Conservation (phyloP, 2,888 invertebrate genomes). For the Blera fallax region DNA sequence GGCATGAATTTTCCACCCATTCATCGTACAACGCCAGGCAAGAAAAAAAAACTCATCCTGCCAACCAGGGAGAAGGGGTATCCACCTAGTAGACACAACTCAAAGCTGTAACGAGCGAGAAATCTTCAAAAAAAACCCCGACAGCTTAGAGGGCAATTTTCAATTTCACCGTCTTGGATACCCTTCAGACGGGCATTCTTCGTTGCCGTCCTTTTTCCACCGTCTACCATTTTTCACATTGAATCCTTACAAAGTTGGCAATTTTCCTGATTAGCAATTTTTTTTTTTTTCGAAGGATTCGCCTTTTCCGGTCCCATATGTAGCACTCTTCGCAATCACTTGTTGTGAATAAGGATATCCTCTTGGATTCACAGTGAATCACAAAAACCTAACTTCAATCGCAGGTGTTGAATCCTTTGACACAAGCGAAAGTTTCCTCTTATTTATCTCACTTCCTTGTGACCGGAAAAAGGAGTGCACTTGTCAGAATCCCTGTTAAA, state of each 20-base stretch:
- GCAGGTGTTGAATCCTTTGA: constrained; percentile 60
- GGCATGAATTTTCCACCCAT: constrained; percentile 39
- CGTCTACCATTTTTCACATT: constrained; percentile 27
- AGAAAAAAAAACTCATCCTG: background rate
- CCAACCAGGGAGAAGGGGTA: background rate
- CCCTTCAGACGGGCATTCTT: background rate
- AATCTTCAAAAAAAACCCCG: background rate
- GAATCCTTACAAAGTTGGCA: constrained; percentile 62
- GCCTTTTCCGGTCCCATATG: constrained; percentile 27
- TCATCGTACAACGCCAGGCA: background rate
- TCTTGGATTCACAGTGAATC: constrained; percentile 21
- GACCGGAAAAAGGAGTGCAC: constrained; percentile 42
- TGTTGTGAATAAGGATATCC: constrained; percentile 42
- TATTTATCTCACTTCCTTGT: constrained; percentile 30
- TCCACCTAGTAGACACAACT: constrained; percentile 20
- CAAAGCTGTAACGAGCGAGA: constrained; percentile 45
- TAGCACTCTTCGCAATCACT: constrained; percentile 1
- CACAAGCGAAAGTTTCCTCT: background rate
- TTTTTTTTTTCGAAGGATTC: background rate
- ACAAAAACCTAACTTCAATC: constrained; percentile 46
- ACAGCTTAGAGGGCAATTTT: constrained; percentile 43
- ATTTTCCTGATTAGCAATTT: constrained; percentile 65
- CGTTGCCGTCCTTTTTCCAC: constrained; percentile 15
- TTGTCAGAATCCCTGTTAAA: constrained; percentile 5
- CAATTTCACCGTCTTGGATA: constrained; percentile 44